A percentile compares a stretch with the other conserved stretches of the same genome.
These are phyloP conservation scores for Halcyon chelicuti DNA, from an alignment of 2,797 vertebrate genomes.

Conservation along the genomic window DNA sequence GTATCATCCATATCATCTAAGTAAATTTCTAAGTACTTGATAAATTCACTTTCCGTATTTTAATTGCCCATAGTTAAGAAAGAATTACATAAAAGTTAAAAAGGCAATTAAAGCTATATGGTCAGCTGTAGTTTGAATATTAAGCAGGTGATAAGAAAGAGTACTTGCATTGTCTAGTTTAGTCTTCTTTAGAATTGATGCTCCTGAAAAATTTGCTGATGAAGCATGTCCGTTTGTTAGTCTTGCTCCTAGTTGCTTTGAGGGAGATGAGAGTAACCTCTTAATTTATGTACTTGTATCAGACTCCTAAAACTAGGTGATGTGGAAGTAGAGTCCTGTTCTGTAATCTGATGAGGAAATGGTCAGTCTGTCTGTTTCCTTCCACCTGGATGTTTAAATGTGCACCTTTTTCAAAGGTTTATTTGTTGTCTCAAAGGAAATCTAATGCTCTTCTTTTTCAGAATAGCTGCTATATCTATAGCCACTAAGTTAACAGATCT, in stretches of 20 bases:
- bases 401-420: not conserved
- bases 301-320: not conserved
- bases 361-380: not conserved
- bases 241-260: not conserved
- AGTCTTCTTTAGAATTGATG: not conserved
- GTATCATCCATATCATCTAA: not conserved
- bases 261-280: not conserved
- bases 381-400: not conserved
- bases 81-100: not conserved
- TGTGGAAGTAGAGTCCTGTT: not conserved
- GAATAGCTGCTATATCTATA: slow-evolving; percentile 95
- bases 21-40: not conserved
- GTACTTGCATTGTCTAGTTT: not conserved
- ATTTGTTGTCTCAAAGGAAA: not conserved
- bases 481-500: slow-evolving; percentile 95
- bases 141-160: not conserved
- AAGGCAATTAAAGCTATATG: not conserved
- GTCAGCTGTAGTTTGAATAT: not conserved
- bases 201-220: not conserved
- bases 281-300: not conserved
- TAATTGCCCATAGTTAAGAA: not conserved
- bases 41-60: not conserved
- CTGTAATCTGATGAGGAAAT: not conserved
- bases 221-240: not conserved
- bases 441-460: slow-evolving; percentile 63